Percentiles rank a stretch among this genome's conserved stretches.
phyloP scores from a whole-genome alignment of 2,888 invertebrate genomes.

The Harpalus rubripes region DNA sequence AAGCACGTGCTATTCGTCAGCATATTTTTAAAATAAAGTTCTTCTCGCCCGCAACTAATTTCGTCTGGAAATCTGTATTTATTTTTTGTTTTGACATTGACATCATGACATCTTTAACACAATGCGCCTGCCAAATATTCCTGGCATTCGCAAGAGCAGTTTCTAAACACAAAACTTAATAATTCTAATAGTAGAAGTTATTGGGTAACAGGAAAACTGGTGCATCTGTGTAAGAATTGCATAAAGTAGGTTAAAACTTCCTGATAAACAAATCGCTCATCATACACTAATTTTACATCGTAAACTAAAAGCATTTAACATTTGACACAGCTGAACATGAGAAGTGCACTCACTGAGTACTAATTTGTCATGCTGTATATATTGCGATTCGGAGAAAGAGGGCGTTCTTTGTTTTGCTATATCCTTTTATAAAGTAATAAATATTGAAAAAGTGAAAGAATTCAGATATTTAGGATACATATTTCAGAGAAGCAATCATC shows the following conservation, averaged over 20 bases:
- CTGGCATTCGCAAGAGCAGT: neutral
- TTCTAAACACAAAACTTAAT: too few species aligned
- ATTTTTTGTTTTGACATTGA: conserved; percentile 44
- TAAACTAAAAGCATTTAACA: neutral
- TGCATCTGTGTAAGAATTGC: conserved; percentile 14
- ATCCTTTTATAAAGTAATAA: too few species aligned
- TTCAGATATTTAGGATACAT: too few species aligned
- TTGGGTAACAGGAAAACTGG: neutral
- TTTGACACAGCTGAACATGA: conserved; percentile 18
- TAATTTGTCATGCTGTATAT: neutral
- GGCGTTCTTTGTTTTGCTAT: neutral
- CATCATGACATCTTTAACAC: conserved; percentile 39
- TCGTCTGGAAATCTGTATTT: conserved; percentile 2
- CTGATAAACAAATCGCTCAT: conserved; percentile 44
- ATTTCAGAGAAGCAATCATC: too few species aligned
- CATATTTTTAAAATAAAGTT: conserved; percentile 36
- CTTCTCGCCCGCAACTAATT: neutral
- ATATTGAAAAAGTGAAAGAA: too few species aligned
- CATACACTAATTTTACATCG: conserved; percentile 3
- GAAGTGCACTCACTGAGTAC: neutral
- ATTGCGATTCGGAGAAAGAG: neutral
- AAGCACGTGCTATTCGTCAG: conserved; percentile 22
- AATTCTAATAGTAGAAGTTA: neutral
- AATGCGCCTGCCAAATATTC: conserved; percentile 21
- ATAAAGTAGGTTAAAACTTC: conserved; percentile 51